Evolutionary conservation across 2,888 invertebrate genomes (phyloP).

Genomic region (Polydesmus complanatus): DNA sequence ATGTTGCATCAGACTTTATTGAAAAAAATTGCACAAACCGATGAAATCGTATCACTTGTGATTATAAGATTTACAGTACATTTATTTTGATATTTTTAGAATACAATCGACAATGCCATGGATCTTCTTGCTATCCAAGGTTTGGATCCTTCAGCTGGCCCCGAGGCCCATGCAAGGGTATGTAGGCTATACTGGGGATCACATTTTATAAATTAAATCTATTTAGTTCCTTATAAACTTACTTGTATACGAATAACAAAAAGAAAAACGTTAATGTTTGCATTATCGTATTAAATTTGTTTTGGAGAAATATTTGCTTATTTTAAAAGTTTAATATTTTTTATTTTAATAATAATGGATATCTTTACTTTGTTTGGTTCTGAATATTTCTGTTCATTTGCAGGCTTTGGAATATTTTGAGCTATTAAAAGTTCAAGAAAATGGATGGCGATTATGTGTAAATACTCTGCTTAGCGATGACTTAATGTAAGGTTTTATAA

Average conservation of each 20-base stretch:
- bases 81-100: too few species aligned
- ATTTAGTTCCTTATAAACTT: too few species aligned
- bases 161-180: constrained; percentile 16
- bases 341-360: too few species aligned
- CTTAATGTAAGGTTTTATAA: constrained; percentile 23
- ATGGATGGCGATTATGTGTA: constrained; percentile 38
- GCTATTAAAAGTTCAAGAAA: constrained; percentile 32
- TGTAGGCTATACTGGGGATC: too few species aligned
- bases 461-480: constrained; percentile 28
- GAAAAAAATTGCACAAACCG: too few species aligned
- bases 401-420: constrained; percentile 38
- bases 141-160: constrained; percentile 12
- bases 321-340: not conserved
- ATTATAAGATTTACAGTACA: too few species aligned
- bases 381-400: constrained; percentile 4
- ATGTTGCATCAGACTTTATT: too few species aligned
- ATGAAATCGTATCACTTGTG: too few species aligned
- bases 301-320: not conserved
- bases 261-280: too few species aligned
- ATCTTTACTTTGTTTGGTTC: not conserved
- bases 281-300: not conserved
- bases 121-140: constrained; percentile 13
- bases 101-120: not conserved
- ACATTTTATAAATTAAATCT: too few species aligned
- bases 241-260: too few species aligned